Evolutionary conservation across 1,140 invertebrate genomes (phyloP).

Genomic region (Cydia strobilella): DNA sequence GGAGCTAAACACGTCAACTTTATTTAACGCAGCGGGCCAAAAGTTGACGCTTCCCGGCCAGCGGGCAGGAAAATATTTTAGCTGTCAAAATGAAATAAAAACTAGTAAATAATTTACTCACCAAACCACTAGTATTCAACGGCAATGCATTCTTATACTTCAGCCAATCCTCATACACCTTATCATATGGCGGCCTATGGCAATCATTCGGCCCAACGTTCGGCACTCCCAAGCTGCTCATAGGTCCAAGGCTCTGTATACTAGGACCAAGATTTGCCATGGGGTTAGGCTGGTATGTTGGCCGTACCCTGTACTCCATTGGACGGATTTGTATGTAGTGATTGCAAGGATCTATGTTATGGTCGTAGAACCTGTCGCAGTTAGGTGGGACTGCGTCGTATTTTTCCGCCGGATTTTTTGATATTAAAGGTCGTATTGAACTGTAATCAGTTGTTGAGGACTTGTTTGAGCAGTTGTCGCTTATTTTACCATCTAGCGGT

Average conservation of each 20-base stretch:
- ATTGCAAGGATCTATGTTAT: constrained; percentile 57
- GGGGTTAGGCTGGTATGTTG: constrained; percentile 45
- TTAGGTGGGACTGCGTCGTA: constrained; percentile 53
- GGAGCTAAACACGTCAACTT: too few relatives aligned
- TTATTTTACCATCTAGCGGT: constrained; percentile 69
- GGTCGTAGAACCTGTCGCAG: constrained; percentile 61
- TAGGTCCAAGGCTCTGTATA: constrained; percentile 57
- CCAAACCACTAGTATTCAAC: constrained; percentile 68
- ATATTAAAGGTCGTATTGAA: constrained; percentile 62
- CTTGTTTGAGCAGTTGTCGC: constrained; percentile 68
- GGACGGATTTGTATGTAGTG: constrained; percentile 66
- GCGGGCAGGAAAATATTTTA: too few relatives aligned
- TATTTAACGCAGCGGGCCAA: too few relatives aligned
- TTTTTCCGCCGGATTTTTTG: constrained; percentile 61
- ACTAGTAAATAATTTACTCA: constrained; percentile 42
- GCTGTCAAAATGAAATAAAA: background rate
- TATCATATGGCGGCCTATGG: constrained; percentile 60
- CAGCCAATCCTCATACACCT: constrained; percentile 74
- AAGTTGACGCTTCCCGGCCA: too few relatives aligned
- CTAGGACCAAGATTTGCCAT: constrained; percentile 61
- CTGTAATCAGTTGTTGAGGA: constrained; percentile 70
- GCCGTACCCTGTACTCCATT: constrained; percentile 56
- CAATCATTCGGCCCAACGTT: constrained; percentile 64
- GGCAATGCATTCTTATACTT: constrained; percentile 75
- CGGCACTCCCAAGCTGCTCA: constrained; percentile 55